Conservation (phyloP, 2,888 invertebrate species). For the Noctua pronuba region DNA sequence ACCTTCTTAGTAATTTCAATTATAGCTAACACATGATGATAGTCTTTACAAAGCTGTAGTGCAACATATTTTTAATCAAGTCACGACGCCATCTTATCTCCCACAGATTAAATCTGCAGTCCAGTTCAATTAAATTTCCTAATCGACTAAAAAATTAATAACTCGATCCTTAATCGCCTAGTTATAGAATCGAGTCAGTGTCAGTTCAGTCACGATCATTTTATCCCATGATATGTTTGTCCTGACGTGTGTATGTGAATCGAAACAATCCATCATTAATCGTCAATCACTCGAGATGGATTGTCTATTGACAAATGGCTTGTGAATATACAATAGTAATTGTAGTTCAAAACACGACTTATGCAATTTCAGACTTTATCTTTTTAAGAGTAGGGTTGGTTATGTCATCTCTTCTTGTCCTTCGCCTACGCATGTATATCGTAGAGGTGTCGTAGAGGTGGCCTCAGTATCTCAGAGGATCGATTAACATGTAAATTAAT, state of each 20-base stretch:
- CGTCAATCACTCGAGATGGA: conserved; percentile 70
- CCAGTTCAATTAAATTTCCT: conserved; percentile 56
- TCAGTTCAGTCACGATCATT: conserved; percentile 76
- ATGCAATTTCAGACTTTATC: conserved; percentile 60
- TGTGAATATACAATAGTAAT: conserved; percentile 53
- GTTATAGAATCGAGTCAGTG: conserved; percentile 72
- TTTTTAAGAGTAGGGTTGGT: conserved; percentile 4
- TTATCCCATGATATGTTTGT: conserved; percentile 62
- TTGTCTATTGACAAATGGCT: conserved; percentile 74
- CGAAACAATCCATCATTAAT: conserved; percentile 77
- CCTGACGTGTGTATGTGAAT: conserved; percentile 65
- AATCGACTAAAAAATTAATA: conserved; percentile 65
- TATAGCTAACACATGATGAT: conserved; percentile 21
- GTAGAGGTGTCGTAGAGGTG: conserved; percentile 51
- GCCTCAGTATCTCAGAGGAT: conserved; percentile 69
- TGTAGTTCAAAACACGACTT: conserved; percentile 25
- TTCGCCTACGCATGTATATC: neutral
- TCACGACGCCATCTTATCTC: conserved; percentile 55
- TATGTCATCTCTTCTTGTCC: conserved; percentile 12
- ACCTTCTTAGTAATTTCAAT: conserved; percentile 6
- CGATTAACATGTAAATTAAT: conserved; percentile 81
- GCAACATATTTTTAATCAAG: conserved; percentile 41
- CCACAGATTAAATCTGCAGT: conserved; percentile 46
- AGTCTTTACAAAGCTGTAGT: conserved; percentile 6
- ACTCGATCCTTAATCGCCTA: conserved; percentile 59